Evolutionary conservation across 92 coral and sea anemone species (phyloP), one percentile per base, ranked within the genome.

Genomic region (Plumapathes pennacea): DNA sequence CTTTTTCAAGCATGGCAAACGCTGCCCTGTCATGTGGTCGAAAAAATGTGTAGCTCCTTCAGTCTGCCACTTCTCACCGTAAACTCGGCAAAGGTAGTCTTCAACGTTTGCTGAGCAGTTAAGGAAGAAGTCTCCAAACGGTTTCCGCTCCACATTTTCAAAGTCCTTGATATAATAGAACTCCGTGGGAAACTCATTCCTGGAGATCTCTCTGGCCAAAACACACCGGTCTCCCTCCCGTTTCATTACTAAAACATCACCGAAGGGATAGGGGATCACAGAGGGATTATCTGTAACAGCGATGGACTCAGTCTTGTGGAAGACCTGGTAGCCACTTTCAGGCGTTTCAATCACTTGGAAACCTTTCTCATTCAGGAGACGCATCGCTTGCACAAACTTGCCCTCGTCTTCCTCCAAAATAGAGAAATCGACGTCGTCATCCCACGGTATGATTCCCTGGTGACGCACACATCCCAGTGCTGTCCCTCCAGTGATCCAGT

Each of bases 391-490:
- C 12, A 34, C 49, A 29, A 83, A 38, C 21, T 77, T 83, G 5
- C n/a, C 27, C 49, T 69, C 83, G 62, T 70, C 85, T 42, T 78
- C 64, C 15, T 77, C 43, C n/a, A 32, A 70, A 25, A 83, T 33
- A 25, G 85, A 83, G 25, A 83, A 31, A 31, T 83, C 89, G 9
- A 83, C 47, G 25, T 83, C 89, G 25, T 83, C 89, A 44, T 83
- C 89, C 89, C 89, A 83, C 12, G 89, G 89, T 4, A 83, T 83
- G 2, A 83, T 48, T 0, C 89, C 89, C 38, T 34, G 33, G 44
- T 83, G 89, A 13, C 89, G 62, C 2, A 83, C 51, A 57, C 89
- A 83, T 5, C 89, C 89, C n/a, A 83, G 69, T 3, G 65, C 54
- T 11, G 89, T 83, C 3, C 89, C 89, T 13, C 72, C 66, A 32